Base-by-base conservation (phyloP, 1,140 invertebrate genomes). In the Drosophila mojavensis region DNA sequence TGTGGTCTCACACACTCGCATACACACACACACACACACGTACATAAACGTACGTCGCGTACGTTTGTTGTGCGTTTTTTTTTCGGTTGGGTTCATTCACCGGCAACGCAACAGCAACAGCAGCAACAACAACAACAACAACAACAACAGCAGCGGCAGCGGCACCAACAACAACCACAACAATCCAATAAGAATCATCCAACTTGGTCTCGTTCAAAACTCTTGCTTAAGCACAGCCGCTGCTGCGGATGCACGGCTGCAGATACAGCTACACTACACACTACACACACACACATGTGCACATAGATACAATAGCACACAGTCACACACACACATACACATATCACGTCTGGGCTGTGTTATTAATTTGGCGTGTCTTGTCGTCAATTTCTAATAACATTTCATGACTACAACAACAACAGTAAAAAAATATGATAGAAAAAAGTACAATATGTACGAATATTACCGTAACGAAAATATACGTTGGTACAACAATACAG, bases 41-140 rank as follows among this genome's bases (percentile, higher is more conserved):
- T 41, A 24, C 36, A 30, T 61, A 24, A 24, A 24, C 20, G 1
- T 24, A 36, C 28, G 70, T 60, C 45, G 55, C 62, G 28, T 55
- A 55, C 66, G 55, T 75, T 62, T 75, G 79, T 80, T 71, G 69
- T 76, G 64, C 70, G 78, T 71, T 80, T 79, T 62, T 71, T 79
- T 62, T 74, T 74, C 62, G 65, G 58, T 66, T 65, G 76, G 61
- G 70, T 74, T 74, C 65, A 68, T 68, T 74, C 64, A 73, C 70
- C 70, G 70, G 70, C 70, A 53, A 54, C 54, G 60, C 55, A 74
- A 67, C 54, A 59, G 53, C 55, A 66, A 26, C 47, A 39, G 26
- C 54, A 41, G 70, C 70, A 53, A 47, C 54, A 59, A n/a, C 36
- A 71, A 45, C 36, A 45, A n/a, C 43, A 39, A 20, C 17, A 6